Evolutionary conservation across 2,888 invertebrate species (phyloP).

Genomic region (Conomelus anceps): DNA sequence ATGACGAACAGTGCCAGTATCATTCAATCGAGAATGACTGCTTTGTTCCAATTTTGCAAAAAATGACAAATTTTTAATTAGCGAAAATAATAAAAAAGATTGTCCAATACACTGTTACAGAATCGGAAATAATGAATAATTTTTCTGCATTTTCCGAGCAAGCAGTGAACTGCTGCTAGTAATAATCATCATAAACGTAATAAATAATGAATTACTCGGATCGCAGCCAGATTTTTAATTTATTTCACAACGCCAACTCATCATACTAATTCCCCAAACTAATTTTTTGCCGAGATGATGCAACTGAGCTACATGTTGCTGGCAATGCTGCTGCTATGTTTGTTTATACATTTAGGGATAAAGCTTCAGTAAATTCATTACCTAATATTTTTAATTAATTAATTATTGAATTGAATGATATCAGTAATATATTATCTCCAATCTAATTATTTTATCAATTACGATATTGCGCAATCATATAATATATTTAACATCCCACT

Average conservation of each 20-base stretch:
- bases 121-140: background rate
- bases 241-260: background rate
- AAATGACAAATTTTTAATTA: background rate
- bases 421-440: too few relatives aligned
- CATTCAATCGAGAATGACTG: background rate
- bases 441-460: too few relatives aligned
- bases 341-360: too few relatives aligned
- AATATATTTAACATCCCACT: too few relatives aligned
- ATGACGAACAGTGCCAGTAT: background rate
- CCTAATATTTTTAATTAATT: too few relatives aligned
- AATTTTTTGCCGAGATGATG: background rate
- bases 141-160: background rate
- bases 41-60: background rate
- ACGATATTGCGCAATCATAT: too few relatives aligned
- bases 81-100: background rate
- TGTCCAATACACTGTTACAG: background rate
- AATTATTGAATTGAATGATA: too few relatives aligned
- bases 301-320: too few relatives aligned
- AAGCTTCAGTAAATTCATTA: too few relatives aligned
- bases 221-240: background rate
- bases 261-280: background rate
- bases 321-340: too few relatives aligned
- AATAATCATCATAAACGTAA: background rate
- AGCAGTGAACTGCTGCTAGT: background rate
- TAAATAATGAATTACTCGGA: background rate